phyloP scores from a whole-genome alignment of 1,140 invertebrate genomes.

The Trypoxylus dichotomus region DNA sequence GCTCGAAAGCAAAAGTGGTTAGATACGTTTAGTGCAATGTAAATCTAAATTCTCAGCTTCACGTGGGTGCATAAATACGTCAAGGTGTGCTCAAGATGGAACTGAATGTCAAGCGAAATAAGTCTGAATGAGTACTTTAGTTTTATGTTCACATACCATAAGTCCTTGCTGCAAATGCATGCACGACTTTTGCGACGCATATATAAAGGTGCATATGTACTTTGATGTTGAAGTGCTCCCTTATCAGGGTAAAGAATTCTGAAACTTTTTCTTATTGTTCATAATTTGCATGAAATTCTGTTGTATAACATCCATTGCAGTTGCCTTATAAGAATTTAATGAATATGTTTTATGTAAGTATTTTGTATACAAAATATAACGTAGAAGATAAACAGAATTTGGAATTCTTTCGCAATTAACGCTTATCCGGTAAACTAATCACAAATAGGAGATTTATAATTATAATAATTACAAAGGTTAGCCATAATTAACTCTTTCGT shows the following conservation, averaged over 20 bases:
- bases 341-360: too few relatives aligned
- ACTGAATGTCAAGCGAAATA: constrained; percentile 1
- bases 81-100: background rate
- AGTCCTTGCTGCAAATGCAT: background rate
- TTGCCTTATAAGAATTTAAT: too few relatives aligned
- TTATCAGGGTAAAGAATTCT: background rate
- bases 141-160: constrained; percentile 3
- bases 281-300: too few relatives aligned
- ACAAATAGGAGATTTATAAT: background rate
- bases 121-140: constrained; percentile 18
- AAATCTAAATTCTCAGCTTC: background rate
- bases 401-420: too few relatives aligned
- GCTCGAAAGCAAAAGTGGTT: background rate
- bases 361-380: too few relatives aligned
- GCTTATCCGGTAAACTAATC: background rate
- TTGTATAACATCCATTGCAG: too few relatives aligned
- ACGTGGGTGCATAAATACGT: background rate
- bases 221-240: background rate
- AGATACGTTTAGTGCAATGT: background rate
- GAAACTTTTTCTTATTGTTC: too few relatives aligned
- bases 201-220: background rate
- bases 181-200: background rate
- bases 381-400: too few relatives aligned
- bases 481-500: background rate
- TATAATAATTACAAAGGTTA: background rate